phyloP scores from a whole-genome alignment of 2,113 vertebrate genomes.

The Notiomystis cincta region DNA sequence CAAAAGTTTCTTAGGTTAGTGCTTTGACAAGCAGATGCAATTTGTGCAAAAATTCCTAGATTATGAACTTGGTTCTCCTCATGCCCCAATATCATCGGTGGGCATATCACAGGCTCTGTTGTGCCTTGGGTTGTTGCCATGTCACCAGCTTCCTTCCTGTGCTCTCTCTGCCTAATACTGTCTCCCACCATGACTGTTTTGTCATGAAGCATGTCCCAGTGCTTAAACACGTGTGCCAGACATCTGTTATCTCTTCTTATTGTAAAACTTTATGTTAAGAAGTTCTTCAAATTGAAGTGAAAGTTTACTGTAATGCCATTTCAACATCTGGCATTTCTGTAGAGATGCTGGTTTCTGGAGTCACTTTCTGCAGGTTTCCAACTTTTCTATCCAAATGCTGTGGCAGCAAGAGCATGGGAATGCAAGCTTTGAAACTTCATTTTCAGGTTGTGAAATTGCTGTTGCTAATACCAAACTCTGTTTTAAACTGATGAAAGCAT shows the following conservation, averaged over 20 bases:
- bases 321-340: background rate
- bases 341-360: background rate
- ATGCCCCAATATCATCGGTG: accelerated
- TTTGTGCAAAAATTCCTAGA: background rate
- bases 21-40: background rate
- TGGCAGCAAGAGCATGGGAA: background rate
- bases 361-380: background rate
- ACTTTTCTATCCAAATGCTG: background rate
- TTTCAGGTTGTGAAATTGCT: background rate
- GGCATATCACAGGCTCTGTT: background rate
- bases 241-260: background rate
- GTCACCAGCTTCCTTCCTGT: background rate
- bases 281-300: background rate
- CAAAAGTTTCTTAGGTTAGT: background rate
- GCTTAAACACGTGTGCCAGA: background rate
- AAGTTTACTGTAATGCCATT: background rate
- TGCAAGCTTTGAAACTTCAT: background rate
- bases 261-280: background rate
- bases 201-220: background rate
- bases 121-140: background rate
- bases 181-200: background rate
- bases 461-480: background rate
- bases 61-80: background rate
- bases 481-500: background rate
- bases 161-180: accelerated